These are phyloP conservation scores for Tenebrosternarchus preto DNA, from an alignment of 2,113 vertebrate genomes.

Conservation along the genomic window DNA sequence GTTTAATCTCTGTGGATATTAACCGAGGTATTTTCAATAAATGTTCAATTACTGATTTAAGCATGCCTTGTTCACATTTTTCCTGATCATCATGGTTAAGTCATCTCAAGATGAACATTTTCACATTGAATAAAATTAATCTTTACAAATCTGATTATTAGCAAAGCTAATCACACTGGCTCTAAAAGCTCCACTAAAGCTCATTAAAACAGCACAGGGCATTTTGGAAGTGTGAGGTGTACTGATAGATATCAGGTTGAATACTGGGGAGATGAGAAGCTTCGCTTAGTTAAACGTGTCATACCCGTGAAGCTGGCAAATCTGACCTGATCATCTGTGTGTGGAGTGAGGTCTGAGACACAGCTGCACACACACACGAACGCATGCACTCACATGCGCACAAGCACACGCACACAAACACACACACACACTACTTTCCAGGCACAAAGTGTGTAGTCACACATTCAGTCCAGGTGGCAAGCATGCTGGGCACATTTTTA, in stretches of 20 bases:
- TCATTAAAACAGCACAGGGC: neutral
- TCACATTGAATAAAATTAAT: constrained; percentile 7
- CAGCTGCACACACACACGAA: constrained; percentile 21
- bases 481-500: constrained; percentile 36
- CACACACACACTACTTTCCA: constrained; percentile 9
- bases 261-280: neutral
- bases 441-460: constrained; percentile 24
- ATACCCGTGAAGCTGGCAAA: neutral
- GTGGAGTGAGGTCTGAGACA: neutral
- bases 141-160: constrained; percentile 11
- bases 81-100: neutral
- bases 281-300: neutral
- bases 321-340: neutral
- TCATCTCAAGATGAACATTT: constrained; percentile 7
- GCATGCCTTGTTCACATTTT: neutral
- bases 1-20: constrained; percentile 53
- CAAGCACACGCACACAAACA: constrained; percentile 14
- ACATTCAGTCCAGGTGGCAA: constrained; percentile 26
- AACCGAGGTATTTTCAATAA: constrained; percentile 16
- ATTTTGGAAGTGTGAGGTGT: neutral
- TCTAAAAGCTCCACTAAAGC: neutral
- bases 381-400: too few relatives aligned
- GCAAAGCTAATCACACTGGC: constrained; percentile 5
- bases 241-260: neutral
- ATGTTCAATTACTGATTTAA: constrained; percentile 27